These are phyloP conservation scores for Anomalospiza imberbis DNA, from an alignment of 2,797 vertebrate species.

Conservation along the genomic window DNA sequence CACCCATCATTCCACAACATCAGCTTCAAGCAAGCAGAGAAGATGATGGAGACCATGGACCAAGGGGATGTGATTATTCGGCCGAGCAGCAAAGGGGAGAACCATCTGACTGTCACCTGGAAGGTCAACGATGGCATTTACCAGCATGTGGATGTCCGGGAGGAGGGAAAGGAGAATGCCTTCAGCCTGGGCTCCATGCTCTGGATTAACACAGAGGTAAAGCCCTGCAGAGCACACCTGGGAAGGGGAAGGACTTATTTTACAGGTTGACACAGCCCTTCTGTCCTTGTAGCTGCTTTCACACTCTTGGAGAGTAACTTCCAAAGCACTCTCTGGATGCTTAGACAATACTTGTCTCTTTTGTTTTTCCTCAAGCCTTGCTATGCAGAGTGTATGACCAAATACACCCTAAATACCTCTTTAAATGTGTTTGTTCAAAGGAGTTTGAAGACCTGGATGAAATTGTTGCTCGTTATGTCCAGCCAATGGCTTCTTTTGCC, in stretches of 20 bases:
- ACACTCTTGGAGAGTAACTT: background rate
- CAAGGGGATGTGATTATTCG: slow-evolving; percentile 97
- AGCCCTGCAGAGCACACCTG: background rate
- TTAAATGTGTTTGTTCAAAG: slow-evolving; percentile 70
- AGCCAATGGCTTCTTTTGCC: slow-evolving; percentile 98
- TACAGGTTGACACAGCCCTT: background rate
- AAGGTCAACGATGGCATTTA: slow-evolving; percentile 97
- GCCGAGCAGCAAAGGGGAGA: slow-evolving; percentile 98
- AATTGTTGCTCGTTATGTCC: slow-evolving; percentile 96
- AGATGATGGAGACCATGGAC: slow-evolving; percentile 99
- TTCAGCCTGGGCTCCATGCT: slow-evolving; percentile 96
- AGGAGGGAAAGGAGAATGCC: slow-evolving; percentile 98
- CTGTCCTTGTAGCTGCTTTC: background rate
- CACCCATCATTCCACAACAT: slow-evolving; percentile 99
- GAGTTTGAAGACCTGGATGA: slow-evolving; percentile 99
- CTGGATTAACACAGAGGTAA: slow-evolving; percentile 95
- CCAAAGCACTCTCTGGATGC: background rate
- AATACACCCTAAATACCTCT: background rate
- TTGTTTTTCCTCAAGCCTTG: background rate
- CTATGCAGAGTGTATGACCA: background rate
- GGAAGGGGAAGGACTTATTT: background rate
- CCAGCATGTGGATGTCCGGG: slow-evolving; percentile 95
- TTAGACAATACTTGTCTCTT: background rate
- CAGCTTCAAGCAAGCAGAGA: slow-evolving; percentile 99
- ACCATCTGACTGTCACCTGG: slow-evolving; percentile 98